Conservation (phyloP, 2,888 invertebrate genomes). For the Adela reaumurella region DNA sequence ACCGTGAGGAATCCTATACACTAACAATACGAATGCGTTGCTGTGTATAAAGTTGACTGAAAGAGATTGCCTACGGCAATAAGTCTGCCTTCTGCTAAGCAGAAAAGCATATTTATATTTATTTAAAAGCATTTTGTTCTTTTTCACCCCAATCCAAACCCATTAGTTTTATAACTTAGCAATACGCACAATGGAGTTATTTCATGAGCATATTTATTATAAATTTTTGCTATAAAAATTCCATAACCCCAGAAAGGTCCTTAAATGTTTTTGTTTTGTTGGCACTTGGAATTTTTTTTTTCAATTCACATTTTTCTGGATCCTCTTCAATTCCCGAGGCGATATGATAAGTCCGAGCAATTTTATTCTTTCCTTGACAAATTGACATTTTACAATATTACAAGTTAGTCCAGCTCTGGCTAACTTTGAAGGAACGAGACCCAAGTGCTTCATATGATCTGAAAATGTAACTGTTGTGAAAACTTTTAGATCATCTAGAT, state of each 20-base stretch:
- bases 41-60: no score
- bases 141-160: background rate
- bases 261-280: slow-evolving; percentile 12
- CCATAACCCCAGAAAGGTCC: no score
- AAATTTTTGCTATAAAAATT: no score
- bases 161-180: background rate
- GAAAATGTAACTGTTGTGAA: slow-evolving; percentile 6
- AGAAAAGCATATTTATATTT: no score
- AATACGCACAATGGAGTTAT: no score
- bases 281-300: slow-evolving; percentile 15
- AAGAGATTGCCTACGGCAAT: no score
- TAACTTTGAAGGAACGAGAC: slow-evolving; percentile 4
- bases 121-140: no score
- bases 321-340: slow-evolving; percentile 6
- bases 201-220: no score
- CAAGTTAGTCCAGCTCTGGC: slow-evolving; percentile 6
- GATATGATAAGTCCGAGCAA: slow-evolving; percentile 8
- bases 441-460: slow-evolving; percentile 7
- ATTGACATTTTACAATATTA: slow-evolving; percentile 6
- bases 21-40: no score
- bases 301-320: slow-evolving; percentile 11
- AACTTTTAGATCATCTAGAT: slow-evolving; percentile 8
- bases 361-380: slow-evolving; percentile 5
- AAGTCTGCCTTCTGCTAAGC: no score
- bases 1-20: no score